Conservation (phyloP, 2,113 vertebrate genomes). For the Orientallactaga bullata region DNA sequence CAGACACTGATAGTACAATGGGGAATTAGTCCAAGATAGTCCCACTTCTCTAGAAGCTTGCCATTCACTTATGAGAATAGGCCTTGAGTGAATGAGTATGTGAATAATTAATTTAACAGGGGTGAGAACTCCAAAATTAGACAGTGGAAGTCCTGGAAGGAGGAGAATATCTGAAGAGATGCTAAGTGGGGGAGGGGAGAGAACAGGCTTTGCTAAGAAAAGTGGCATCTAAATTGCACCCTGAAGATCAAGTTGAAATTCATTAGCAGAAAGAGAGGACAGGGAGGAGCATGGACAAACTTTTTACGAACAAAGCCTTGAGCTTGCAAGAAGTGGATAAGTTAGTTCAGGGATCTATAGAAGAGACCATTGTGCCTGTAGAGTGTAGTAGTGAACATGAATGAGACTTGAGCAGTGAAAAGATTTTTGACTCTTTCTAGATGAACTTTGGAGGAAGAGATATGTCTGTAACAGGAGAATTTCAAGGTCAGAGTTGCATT, state of each 20-base stretch:
- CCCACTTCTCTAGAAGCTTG: background rate
- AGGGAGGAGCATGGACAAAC: background rate
- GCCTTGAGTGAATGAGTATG: background rate
- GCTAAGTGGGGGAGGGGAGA: no score
- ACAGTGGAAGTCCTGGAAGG: no score
- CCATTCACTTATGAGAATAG: background rate
- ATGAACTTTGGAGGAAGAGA: background rate
- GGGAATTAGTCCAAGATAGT: background rate
- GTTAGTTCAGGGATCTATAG: background rate
- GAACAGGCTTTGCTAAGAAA: background rate
- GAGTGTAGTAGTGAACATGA: background rate
- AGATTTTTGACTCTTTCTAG: background rate
- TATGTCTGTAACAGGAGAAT: background rate
- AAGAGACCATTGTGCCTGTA: background rate
- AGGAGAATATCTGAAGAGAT: background rate
- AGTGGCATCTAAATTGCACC: background rate
- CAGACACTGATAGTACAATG: background rate
- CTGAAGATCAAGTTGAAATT: background rate
- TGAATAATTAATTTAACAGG: background rate
- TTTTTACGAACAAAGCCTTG: fast-evolving
- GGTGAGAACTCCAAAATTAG: background rate
- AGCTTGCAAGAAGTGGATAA: background rate
- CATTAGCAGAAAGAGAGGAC: background rate
- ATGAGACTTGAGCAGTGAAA: background rate
- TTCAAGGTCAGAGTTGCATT: slow-evolving; percentile 12